Evolutionary conservation across 2,113 vertebrate species (phyloP), one percentile per base, ranked within the genome.

Genomic region (Campylorhamphus procurvoides): DNA sequence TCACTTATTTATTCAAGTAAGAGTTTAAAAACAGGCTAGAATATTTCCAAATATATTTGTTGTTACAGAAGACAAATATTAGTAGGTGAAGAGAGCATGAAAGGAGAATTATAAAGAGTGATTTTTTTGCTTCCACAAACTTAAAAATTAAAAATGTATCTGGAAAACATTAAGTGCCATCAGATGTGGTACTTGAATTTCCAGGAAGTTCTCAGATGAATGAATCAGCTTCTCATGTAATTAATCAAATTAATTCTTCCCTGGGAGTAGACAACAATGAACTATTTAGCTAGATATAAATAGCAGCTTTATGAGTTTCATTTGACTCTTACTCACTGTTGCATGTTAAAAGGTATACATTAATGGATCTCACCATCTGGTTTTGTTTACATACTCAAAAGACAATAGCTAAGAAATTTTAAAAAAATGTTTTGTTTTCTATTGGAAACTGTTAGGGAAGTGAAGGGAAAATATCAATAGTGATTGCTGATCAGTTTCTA

Each of bases 201-300:
- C 59, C 89, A 79, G 74, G 69, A 55, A 85, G 63, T 67, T 69
- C 29, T 93, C 42, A 68, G 63, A 46, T 53, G 50, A 88, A 85
- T 96, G 89, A 91, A 88, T 95, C 90, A 88, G 40, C 82, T 91
- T 86, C 72, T 84, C 6, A 1, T 25, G 27, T 93, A 95, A 93
- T 91, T 95, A 95, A 94, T 95, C 53, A 91, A 82, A 93, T 69
- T 85, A 91, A 84, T 64, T 90, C 67, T 80, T 93, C 91, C 37
- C 22, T 53, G 69, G 56, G 73, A 97, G 80, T 92, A 91, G 62
- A 49, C 73, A 95, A 89, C 64, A 88, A 64, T 40, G 44, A 90
- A 81, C 40, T 88, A 81, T 78, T 95, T 86, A 88, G 63, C 39
- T 74, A 75, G 66, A 82, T 92, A 95, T 93, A 95, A 94, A 90